Conservation (phyloP, 2,113 vertebrate genomes). For the Scomber scombrus region DNA sequence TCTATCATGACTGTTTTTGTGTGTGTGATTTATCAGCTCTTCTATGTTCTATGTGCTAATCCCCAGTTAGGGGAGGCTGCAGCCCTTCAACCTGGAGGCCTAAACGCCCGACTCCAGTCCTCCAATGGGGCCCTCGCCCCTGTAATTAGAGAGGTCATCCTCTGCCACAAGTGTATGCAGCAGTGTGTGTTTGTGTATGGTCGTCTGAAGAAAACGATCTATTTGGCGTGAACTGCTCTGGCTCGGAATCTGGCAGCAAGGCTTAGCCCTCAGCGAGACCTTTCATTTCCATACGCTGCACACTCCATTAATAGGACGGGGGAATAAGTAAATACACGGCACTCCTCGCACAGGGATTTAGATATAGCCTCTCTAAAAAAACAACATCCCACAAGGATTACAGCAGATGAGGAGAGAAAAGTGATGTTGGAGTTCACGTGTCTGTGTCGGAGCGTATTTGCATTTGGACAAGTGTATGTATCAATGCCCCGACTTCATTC, state of each 20-base stretch:
- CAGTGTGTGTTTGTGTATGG: conserved; percentile 16
- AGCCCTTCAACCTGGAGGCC: conserved; percentile 46
- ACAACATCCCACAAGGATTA: conserved; percentile 70
- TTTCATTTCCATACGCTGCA: conserved; percentile 83
- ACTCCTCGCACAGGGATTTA: conserved; percentile 75
- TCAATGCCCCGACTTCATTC: conserved; percentile 45
- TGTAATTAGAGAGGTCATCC: conserved; percentile 72
- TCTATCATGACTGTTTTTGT: conserved; percentile 3
- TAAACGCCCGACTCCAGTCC: conserved; percentile 55
- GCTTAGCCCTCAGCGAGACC: conserved; percentile 78
- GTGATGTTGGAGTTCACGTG: conserved; percentile 43
- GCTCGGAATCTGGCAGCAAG: conserved; percentile 60
- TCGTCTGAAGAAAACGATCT: conserved; percentile 51
- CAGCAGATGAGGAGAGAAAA: conserved; percentile 51
- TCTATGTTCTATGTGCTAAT: conserved; percentile 16
- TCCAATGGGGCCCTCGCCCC: conserved; percentile 21
- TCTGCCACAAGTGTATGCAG: conserved; percentile 29
- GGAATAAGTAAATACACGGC: conserved; percentile 82
- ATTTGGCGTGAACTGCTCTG: conserved; percentile 63
- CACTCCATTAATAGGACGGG: conserved; percentile 81
- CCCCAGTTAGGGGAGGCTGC: conserved; percentile 40
- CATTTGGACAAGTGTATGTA: conserved; percentile 13
- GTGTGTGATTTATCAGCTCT: conserved; percentile 36
- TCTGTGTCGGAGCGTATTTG: conserved; percentile 38
- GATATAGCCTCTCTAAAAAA: conserved; percentile 67